These are phyloP conservation scores for Centropyge bicolor DNA, from an alignment of 2,797 vertebrate species.

Conservation along the genomic window DNA sequence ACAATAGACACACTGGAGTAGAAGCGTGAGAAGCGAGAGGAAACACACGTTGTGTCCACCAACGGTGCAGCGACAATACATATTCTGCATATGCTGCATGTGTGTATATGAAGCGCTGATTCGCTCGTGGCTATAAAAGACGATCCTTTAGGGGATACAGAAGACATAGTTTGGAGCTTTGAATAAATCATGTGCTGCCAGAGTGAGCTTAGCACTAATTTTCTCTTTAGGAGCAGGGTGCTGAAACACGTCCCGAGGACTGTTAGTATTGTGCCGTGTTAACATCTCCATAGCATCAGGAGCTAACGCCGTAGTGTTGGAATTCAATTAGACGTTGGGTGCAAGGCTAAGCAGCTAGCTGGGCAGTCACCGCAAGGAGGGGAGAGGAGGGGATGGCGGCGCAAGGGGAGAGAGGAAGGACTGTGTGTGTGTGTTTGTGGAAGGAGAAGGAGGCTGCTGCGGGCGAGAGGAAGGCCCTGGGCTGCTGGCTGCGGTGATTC, in stretches of 20 bases:
- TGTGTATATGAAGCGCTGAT: constrained; percentile 75
- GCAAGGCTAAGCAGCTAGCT: constrained; percentile 77
- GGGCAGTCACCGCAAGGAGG: constrained; percentile 71
- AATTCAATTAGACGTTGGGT: constrained; percentile 83
- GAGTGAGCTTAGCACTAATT: constrained; percentile 72
- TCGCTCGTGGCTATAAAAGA: constrained; percentile 78
- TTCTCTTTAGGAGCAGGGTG: constrained; percentile 73
- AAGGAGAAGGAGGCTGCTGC: constrained; percentile 68
- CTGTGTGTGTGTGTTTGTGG: constrained; percentile 10
- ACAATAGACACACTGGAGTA: constrained; percentile 63
- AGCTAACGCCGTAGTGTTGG: constrained; percentile 68
- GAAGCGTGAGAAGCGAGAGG: constrained; percentile 36
- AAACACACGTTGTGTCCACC: constrained; percentile 39
- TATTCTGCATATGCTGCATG: constrained; percentile 63
- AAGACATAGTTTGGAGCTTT: constrained; percentile 78
- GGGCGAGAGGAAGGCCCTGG: constrained; percentile 79
- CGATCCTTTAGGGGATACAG: constrained; percentile 76
- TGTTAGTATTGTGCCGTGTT: constrained; percentile 83
- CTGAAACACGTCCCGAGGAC: constrained; percentile 76
- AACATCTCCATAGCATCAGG: constrained; percentile 77
- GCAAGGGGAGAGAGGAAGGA: constrained; percentile 39
- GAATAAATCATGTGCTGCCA: constrained; percentile 81
- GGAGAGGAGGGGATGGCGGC: constrained; percentile 49
- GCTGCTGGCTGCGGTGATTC: constrained; percentile 70
- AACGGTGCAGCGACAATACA: constrained; percentile 27